Base-by-base conservation (phyloP, 2,888 invertebrate genomes). In the Cerastis leucographa region DNA sequence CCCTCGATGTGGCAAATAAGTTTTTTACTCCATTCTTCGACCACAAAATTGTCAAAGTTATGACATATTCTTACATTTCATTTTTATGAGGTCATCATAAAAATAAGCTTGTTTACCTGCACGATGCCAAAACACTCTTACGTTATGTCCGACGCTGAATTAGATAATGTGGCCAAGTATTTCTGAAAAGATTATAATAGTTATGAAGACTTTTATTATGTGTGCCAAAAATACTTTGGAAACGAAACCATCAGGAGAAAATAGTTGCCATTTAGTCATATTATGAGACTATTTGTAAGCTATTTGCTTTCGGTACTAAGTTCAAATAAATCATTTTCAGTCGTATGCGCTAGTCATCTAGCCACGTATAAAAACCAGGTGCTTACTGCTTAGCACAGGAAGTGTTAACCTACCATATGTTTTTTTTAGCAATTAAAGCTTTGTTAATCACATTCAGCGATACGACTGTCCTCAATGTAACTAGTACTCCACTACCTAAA, bases 81-180 rank as follows among this genome's bases (percentile, higher is more conserved):
- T 70, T 76, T 82, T 85, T 71, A 85, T 49, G 71, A 61, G 42
- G 44, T 76, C 54, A 25, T 71, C 77, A 83, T 78, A 85, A 85
- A 78, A 85, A 72, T 78, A 75, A 83, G 72, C 64, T 81, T 85
- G 80, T 85, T 85, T 83, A 76, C 70, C 70, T 74, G 40, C 17
- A 5, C 73, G 68, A 35, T 83, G 85, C 85, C 85, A 85, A 75
- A 83, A 71, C 56, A 73, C 66, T 64, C 56, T 25, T 35, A 75
- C 74, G 59, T 78, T 75, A 75, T 68, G 42, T 51, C 44, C 61
- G 61, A 25, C 49, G 61, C 68, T 54, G 22, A 78, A 77, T 73
- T 49, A 67, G 65, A 73, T 71, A 54, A 85, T 59, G 56, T 64
- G 59, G 22, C 51, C 25, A 68, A 73, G 51, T 9, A 71, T 71